Base-by-base conservation (phyloP, 92 coral and sea anemone species). In the Pocillopora grandis region DNA sequence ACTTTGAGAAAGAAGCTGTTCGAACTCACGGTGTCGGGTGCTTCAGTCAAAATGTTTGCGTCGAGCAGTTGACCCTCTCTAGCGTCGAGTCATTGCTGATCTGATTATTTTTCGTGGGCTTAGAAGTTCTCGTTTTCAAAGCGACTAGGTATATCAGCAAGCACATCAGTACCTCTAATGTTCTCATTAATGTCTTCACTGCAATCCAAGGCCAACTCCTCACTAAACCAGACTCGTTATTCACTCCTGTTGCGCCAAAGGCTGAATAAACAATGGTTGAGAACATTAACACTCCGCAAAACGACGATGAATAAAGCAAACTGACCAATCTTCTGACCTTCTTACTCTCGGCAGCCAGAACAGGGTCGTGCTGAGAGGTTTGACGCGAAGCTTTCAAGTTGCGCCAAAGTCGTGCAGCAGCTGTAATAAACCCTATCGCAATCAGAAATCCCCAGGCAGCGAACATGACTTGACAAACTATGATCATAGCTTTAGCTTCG, bases 361-460 rank as follows among this genome's bases (percentile, higher is more conserved):
- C 75, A 5, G 59, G 17, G 80, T 90, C 74, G 20, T 20, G 75
- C 9, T 80, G 77, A 19, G 84, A 72, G 16, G 83, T 62, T 5
- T 64, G 77, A 27, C 72, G 86, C 17, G 96, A 88, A 35, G 93
- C 80, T 10, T 71, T 76, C 33, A 93, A 82, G 83, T 94, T 94
- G 27, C 80, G 72, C 78, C 93, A 75, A 56, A 94, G 77, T 65
- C 93, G 88, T 60, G 58, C 77, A 10, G 85, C 85, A 9, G 93
- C 87, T 19, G 72, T 62, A 9, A 84, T 71, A 62, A 87, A 94
- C 12, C 98, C 98, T 12, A 86, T 0, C 16, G 94, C 84, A 52
- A 92, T 77, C 2, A 92, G 61, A 18, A 92, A 17, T 57, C 98
- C 98, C 98, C 98, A 94, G 55, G 77, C 65, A 58, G 98, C 91